Percentiles rank a stretch among this genome's conserved stretches.
Conservation (phyloP, 2,888 invertebrate species). For the Drosophila emarginata region DNA sequence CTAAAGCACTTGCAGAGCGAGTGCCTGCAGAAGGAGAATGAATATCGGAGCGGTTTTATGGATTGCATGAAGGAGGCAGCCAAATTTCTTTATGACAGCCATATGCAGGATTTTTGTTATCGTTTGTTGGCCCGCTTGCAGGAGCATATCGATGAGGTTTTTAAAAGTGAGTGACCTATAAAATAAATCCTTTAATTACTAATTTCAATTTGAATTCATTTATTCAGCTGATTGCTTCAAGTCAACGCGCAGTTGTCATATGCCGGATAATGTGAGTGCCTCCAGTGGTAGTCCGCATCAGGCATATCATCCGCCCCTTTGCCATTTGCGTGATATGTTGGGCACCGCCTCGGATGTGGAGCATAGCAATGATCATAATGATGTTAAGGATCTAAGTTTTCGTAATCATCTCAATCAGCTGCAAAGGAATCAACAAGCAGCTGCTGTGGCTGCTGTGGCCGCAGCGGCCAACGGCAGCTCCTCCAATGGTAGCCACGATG, state of each 20-base stretch:
- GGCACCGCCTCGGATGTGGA: conserved; percentile 80
- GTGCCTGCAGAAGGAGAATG: conserved; percentile 81
- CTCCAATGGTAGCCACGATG: conserved; percentile 41
- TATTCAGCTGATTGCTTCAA: conserved; percentile 80
- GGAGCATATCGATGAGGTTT: conserved; percentile 88
- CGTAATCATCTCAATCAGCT: conserved; percentile 80
- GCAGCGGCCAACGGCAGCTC: conserved; percentile 46
- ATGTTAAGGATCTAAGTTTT: conserved; percentile 82
- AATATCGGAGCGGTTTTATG: conserved; percentile 92
- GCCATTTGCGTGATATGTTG: conserved; percentile 83
- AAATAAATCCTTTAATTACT: background rate
- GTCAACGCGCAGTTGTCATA: conserved; percentile 78
- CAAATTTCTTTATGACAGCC: conserved; percentile 93
- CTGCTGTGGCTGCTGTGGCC: conserved; percentile 61
- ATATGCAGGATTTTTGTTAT: conserved; percentile 91
- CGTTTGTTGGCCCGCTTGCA: conserved; percentile 92
- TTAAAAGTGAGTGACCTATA: conserved; percentile 83
- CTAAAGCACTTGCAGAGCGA: conserved; percentile 93
- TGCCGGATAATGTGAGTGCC: conserved; percentile 84
- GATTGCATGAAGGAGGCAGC: conserved; percentile 95
- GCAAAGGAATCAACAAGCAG: conserved; percentile 69
- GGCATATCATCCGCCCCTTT: conserved; percentile 81
- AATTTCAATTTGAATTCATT: too few species aligned
- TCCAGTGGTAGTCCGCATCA: conserved; percentile 84
- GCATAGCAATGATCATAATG: conserved; percentile 82